These are phyloP conservation scores for Nebria ingens DNA, from an alignment of 1,140 invertebrate genomes.

Conservation along the genomic window DNA sequence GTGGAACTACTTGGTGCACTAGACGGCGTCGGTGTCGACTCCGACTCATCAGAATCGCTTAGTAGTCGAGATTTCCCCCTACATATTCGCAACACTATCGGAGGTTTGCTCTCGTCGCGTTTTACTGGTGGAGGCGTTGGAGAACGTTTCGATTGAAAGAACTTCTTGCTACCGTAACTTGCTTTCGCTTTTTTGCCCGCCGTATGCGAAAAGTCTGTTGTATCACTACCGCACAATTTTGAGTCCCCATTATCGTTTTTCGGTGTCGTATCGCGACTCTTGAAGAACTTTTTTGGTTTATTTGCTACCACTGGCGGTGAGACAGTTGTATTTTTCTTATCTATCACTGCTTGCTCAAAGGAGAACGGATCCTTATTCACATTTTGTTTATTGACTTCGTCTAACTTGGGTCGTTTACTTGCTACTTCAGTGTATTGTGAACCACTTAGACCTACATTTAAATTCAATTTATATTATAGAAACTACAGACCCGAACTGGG, in stretches of 20 bases:
- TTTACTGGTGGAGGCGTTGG: conserved; percentile 10
- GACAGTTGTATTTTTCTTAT: conserved; percentile 12
- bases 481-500: no score
- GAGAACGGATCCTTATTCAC: conserved; percentile 12
- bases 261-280: conserved; percentile 62
- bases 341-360: conserved; percentile 12
- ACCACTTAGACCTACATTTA: not conserved
- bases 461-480: no score
- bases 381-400: not conserved
- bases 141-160: conserved; percentile 6
- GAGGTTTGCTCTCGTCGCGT: conserved; percentile 45
- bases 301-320: conserved; percentile 30
- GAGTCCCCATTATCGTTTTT: conserved; percentile 30
- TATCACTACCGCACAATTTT: conserved; percentile 8
- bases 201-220: conserved; percentile 8
- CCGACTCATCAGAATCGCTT: conserved; percentile 32
- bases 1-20: conserved; percentile 27
- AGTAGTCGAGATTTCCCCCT: conserved; percentile 49
- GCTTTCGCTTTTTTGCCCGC: conserved; percentile 18
- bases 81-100: conserved; percentile 55
- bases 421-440: not conserved
- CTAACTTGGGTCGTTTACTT: conserved; percentile 3
- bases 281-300: conserved; percentile 88
- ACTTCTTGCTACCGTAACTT: not conserved
- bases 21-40: conserved; percentile 29